Base-by-base conservation (phyloP, 2,888 invertebrate genomes). In the Agrotis puta region DNA sequence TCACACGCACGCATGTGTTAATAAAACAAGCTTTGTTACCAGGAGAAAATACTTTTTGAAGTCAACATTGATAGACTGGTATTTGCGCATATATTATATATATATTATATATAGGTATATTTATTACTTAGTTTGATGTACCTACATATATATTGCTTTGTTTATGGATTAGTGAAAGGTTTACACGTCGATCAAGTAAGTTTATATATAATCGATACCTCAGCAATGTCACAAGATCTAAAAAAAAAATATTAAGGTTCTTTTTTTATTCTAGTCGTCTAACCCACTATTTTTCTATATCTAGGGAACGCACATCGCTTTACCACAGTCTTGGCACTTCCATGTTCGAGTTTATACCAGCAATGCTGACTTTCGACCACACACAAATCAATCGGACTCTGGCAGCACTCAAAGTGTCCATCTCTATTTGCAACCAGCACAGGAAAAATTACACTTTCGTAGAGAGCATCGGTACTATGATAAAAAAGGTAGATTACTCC, bases 311-410 rank as follows among this genome's bases (percentile, higher is more conserved):
- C 62, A 96, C 97, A 58, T 99, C 99, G 76, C 97, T 99, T 96
- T 99, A 99, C 91, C 99, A 99, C 94, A 98, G 99, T 2, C 96
- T 99, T 69, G 99, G 99, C 3, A 97, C 97, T 79, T 97, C 98
- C 6, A 98, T 99, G 45, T 98, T 99, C 89, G 96, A 98, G 86
- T 99, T 98, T 91, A 97, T 99, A 50, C 99, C 99, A 90, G 99
- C 99, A 0, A 97, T 99, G 90, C 96, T 99, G 88, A 99, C 99
- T 3, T 98, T 99, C 90, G 99, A 99, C 90, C 97, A 97, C 87
- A 95, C 96, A 73, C 97, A 98, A 85, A 98, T 99, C 74, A 97
- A 97, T 77, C 95, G 96, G 71, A 98, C 99, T 0, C 97, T 98
- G 1, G 97, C 97, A 39, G 97, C 98, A 16, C 94, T 99, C 64